Evolutionary conservation across 2,888 invertebrate genomes (phyloP), one percentile per base, ranked within the genome.

Genomic region (Synanthedon vespiformis): DNA sequence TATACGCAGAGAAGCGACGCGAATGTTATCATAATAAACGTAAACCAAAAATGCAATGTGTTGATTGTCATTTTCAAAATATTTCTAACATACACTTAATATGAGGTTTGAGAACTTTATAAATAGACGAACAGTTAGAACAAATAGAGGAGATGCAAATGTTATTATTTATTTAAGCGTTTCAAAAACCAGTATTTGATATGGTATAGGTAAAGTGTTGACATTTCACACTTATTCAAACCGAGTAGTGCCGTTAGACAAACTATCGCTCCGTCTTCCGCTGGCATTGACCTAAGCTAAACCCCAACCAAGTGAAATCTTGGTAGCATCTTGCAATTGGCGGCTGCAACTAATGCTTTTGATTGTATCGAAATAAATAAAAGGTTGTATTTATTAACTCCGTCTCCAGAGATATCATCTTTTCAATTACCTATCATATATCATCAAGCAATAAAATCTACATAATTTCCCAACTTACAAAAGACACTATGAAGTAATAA

Each of bases 251-350:
- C 77, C 80, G 80, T 81, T 80, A 80, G 58, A 57, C 65, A 71
- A 74, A 72, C 69, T 63, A 55, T 49, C 58, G 48, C 57, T 48
- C 12, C 12, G 62, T 71, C 77, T 72, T 79, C 77, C 75, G 76
- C 76, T 77, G 76, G 74, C 79, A 81, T 74, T 81, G 81, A 78
- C 81, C 80, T 71, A 67, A 65, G 69, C 57, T 49, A 53, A 48
- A 44, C 8, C 2, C 44, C 14, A 44, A n/a, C 44, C 4, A n/a
- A 44, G 44, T 14, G 6, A 44, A 44, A 13, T 13, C n/a, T 44
- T 8, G 2, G n/a, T 44, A 44, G 44, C 44, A 44, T 44, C 44
- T 44, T 44, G n/a, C n/a, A 14, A n/a, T 13, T 41, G 5, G 41
- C 41, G 2, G 41, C 5, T 13, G 13, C n/a, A 41, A 13, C 12